Evolutionary conservation across 2,797 vertebrate genomes (phyloP), one percentile per base, ranked within the genome.

Genomic region (Allobates femoralis): DNA sequence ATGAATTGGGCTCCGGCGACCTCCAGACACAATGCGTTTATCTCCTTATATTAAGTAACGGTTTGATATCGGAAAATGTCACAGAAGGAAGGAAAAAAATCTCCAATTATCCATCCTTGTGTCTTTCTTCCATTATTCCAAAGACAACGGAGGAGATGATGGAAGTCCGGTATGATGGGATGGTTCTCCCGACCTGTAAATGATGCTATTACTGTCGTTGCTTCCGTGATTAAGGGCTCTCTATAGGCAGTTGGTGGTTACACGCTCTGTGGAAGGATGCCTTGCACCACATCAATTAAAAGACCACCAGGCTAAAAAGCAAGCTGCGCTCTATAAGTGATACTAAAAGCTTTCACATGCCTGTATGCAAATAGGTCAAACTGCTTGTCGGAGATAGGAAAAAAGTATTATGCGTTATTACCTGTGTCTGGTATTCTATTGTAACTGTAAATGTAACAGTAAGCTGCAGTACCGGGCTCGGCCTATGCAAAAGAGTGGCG

Each of bases 121-220:
- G 10, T 46, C 23, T 74, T 26, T 15, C 37, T 73, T 73, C 69
- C 46, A 34, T 60, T 79, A 30, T 60, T 60, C 55, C 26, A 32
- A 30, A 78, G 56, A 34, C 32, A 37, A 51, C 18, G 46, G 18
- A 76, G 19, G 30, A 10, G 23, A 46, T 5, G 71, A 50, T 74
- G 71, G 69, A 58, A 41, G 34, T 79, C 58, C 60, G 4, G 19
- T n/a, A 23, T 60, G 76, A 37, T 60, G 55, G 16, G 46, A 21
- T 23, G 74, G 12, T 55, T 53, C 53, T 79, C 26, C 56, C 32
- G 7, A 26, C 21, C 76, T 79, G 76, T 58, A 79, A 37, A 58
- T 58, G 30, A 58, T 78, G 76, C 53, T 55, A 41, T 79, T 79
- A 79, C 32, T 79, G 76, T 79, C 76, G 15, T 12, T 78, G 76